Base-by-base conservation (phyloP, 1,140 invertebrate genomes). In the Halesus radiatus region DNA sequence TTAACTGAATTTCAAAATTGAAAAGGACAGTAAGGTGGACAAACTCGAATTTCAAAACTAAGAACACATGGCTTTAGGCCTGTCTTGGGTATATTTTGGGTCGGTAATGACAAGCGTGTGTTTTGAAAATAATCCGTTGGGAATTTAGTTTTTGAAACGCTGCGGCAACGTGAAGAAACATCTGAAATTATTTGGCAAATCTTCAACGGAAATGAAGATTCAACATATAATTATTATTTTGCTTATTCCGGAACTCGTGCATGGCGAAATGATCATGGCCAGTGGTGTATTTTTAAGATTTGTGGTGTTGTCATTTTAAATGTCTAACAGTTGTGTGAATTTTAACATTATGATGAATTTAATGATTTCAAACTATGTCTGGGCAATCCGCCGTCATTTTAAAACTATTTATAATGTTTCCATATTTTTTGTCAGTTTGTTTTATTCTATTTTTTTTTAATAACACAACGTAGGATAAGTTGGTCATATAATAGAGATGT, bases 131-230 rank as follows among this genome's bases (percentile, higher is more conserved):
- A 60, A 60, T 60, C 56, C 56, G 56, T 60, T 60, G 56, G 56
- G 56, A 60, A 60, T 60, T 60, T 60, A 6, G 56, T 13, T 23
- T 60, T 23, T 13, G 18, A 22, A 58, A 58, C 8, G 18, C 54
- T 23, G 56, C 56, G 56, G 56, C 23, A 60, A 60, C 56, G 23
- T 6, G 56, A 60, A 13, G 56, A 20, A 23, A 60, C 56, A 60
- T 60, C 56, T 60, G 20, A 60, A 60, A 20, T 22, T 60, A 60
- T 60, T 60, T 60, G 56, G 56, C 56, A 60, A 60, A 60, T 23
- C 56, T 60, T 60, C 56, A 60, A 60, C 56, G 56, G 56, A 60
- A 60, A 60, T 60, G 56, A 60, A 20, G 56, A 60, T 60, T 20
- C 10, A 60, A 60, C 18, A 23, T 60, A 23, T n/a, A n/a, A 32